These are phyloP conservation scores for Platysternon megacephalum DNA, from an alignment of 2,113 vertebrate genomes.

Conservation along the genomic window DNA sequence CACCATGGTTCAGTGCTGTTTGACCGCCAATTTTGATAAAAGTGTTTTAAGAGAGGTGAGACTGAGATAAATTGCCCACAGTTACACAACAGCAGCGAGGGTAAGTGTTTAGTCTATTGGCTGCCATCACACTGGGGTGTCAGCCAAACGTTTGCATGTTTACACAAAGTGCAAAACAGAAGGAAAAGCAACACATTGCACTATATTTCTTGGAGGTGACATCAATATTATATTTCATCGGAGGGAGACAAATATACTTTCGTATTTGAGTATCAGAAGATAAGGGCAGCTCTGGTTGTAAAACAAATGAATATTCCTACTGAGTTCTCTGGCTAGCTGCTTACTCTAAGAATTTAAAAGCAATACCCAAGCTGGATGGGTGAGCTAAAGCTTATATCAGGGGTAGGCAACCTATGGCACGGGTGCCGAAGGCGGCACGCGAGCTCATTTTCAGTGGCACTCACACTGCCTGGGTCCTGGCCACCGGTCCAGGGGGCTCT, in stretches of 20 bases:
- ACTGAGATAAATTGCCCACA: constrained; percentile 94
- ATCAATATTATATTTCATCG: constrained; percentile 77
- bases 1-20: constrained; percentile 86
- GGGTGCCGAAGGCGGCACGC: no score
- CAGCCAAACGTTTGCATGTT: constrained; percentile 76
- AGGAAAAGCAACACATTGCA: constrained; percentile 41
- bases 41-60: constrained; percentile 95
- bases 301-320: constrained; percentile 71
- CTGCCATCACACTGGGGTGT: constrained; percentile 64
- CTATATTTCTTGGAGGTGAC: constrained; percentile 75
- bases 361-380: neutral
- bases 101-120: constrained; percentile 74
- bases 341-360: constrained; percentile 41
- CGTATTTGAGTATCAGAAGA: constrained; percentile 68
- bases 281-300: constrained; percentile 70
- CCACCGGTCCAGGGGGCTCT: no score
- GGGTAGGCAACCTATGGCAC: no score
- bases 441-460: no score
- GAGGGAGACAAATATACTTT: constrained; percentile 72
- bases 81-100: constrained; percentile 76
- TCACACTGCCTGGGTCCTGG: no score
- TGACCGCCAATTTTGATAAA: constrained; percentile 98
- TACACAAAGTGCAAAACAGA: constrained; percentile 71
- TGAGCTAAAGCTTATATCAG: constrained; percentile 32
- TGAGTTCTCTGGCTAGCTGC: neutral